A percentile compares a stretch with the other conserved stretches of the same genome.
Conservation (phyloP, 2,888 invertebrate species). For the Schizaphis graminum region DNA sequence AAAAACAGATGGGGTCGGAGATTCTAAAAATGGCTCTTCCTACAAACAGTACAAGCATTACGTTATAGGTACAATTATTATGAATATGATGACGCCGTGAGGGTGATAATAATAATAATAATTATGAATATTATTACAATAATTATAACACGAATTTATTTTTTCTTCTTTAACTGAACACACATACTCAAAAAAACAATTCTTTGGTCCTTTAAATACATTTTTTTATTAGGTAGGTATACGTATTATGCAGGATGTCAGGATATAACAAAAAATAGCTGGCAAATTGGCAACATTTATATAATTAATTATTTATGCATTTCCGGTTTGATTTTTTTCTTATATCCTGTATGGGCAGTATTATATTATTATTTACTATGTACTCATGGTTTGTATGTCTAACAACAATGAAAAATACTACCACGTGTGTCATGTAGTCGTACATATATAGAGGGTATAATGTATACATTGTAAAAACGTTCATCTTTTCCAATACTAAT, state of each 20-base stretch:
- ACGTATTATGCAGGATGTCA: background rate
- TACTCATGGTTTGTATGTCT: background rate
- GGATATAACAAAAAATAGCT: background rate
- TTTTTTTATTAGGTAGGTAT: background rate
- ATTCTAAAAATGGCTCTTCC: background rate
- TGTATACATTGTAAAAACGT: background rate
- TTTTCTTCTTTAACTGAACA: background rate
- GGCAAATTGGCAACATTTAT: background rate
- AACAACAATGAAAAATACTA: background rate
- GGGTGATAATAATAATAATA: background rate
- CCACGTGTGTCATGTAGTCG: too few relatives aligned
- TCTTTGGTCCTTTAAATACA: background rate
- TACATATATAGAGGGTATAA: background rate
- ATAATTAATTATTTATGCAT: background rate
- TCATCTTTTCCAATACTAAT: background rate
- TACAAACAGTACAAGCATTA: conserved; percentile 17
- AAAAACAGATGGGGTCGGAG: background rate
- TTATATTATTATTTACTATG: background rate
- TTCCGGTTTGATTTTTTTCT: background rate
- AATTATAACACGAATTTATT: background rate
- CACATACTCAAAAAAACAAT: background rate
- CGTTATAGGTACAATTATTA: conserved; percentile 21
- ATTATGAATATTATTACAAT: background rate
- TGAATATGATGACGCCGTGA: background rate
- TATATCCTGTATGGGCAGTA: background rate